Evolutionary conservation across 2,888 invertebrate genomes (phyloP), one percentile per base, ranked within the genome.

Genomic region (Drosophila infuscata): DNA sequence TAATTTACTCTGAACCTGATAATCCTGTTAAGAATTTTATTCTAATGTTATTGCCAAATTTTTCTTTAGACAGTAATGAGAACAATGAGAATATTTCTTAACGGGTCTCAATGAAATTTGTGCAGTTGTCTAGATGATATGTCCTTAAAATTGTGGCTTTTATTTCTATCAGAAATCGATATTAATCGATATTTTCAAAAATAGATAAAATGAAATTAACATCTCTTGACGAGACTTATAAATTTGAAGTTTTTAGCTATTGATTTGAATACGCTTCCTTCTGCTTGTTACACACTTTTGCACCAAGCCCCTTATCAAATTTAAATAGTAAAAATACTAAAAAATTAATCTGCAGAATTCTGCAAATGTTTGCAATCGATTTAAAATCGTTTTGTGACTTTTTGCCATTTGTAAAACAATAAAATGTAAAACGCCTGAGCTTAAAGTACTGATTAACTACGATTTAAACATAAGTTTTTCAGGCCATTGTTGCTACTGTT

Each of bases 391-490:
- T 1, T 4, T 46, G 0, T 20, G 46, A 46, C 46, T 46, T 46
- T 20, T 46, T 46, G 20, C 20, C 3, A 3, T 20, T 7, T 12
- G 46, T 46, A 12, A 7, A 20, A 46, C 20, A 20, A 20, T 20
- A 15, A 20, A 25, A 35, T 48, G 25, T 48, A 25, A 25, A 48
- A 29, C 5, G 33, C 15, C 25, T 15, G 25, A 25, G 35, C n/a
- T 33, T 59, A n/a, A 59, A 29, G 35, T 15, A n/a, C 52, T 41
- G 17, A 6, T 32, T 29, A 65, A 6, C 33, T 51, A 17, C 43
- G 51, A 29, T 33, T 66, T 36, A 30, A 68, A 53, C 29, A 46
- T 46, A 25, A 25, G 20, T 25, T 52, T 43, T 52, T 20, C 7
- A 20, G 15, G 12, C 1, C 20, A 46, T 46, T 32, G 15, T 36